phyloP scores from a whole-genome alignment of 2,888 invertebrate species.

The Tenthredo distinguenda region DNA sequence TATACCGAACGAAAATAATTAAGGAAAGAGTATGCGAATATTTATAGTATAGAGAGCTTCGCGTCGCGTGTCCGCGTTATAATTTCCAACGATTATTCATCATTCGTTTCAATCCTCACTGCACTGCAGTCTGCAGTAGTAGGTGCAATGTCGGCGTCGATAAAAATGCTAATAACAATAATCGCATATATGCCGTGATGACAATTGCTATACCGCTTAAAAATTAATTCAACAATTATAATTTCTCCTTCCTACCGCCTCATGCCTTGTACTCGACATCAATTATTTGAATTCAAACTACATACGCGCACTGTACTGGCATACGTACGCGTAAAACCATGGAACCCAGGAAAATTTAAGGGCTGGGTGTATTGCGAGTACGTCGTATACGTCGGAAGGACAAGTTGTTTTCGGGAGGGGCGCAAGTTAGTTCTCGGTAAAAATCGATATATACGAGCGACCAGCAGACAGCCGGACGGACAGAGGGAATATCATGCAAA shows the following conservation, averaged over 20 bases:
- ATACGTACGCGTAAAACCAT: background rate
- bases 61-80: background rate
- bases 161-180: background rate
- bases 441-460: conserved; percentile 34
- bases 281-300: background rate
- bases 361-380: background rate
- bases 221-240: background rate
- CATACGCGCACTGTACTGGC: background rate
- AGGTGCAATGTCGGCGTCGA: background rate
- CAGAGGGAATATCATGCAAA: conserved; percentile 19
- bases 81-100: conserved; percentile 14
- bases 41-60: background rate
- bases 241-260: background rate
- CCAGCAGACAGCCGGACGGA: conserved; percentile 13
- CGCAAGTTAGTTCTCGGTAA: background rate
- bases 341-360: too few relatives aligned
- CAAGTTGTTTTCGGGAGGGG: conserved; percentile 23
- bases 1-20: background rate
- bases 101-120: background rate
- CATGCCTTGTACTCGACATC: background rate
- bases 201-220: background rate
- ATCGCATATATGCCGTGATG: background rate
- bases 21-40: background rate
- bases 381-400: background rate
- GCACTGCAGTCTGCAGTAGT: background rate